Evolutionary conservation across 2,888 invertebrate species (phyloP).

Genomic region (Habrosyne pyritoides): DNA sequence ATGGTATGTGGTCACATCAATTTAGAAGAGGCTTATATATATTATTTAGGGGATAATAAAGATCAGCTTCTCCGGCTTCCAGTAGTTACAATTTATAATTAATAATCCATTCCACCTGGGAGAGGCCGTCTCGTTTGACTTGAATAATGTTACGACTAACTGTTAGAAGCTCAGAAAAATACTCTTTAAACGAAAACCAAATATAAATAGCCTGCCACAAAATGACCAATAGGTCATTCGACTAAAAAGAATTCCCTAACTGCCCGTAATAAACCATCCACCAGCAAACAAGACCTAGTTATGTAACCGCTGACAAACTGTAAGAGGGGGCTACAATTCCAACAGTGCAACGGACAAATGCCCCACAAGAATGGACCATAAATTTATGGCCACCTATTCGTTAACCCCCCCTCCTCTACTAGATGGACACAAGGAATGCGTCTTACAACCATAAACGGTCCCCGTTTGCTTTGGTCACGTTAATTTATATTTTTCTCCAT

Average conservation of each 20-base stretch:
- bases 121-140: too few relatives aligned
- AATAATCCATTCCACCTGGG: too few relatives aligned
- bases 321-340: constrained; percentile 44
- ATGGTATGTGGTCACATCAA: too few relatives aligned
- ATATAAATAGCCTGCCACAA: background rate
- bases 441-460: constrained; percentile 28
- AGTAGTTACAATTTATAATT: too few relatives aligned
- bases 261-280: constrained; percentile 10
- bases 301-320: constrained; percentile 44
- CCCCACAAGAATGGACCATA: constrained; percentile 59
- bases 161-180: background rate
- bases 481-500: constrained; percentile 15
- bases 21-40: too few relatives aligned
- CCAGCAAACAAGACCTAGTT: constrained; percentile 11
- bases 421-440: constrained; percentile 57
- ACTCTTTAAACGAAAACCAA: background rate
- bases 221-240: background rate
- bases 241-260: constrained; percentile 3
- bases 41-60: too few relatives aligned
- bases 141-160: too few relatives aligned
- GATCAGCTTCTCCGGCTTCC: too few relatives aligned
- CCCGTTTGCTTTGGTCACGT: constrained; percentile 26
- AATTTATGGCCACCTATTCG: constrained; percentile 65
- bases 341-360: constrained; percentile 66
- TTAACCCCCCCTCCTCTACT: constrained; percentile 43